A percentile compares a stretch with the other conserved stretches of the same genome.
These are phyloP conservation scores for Pipistrellus kuhlii DNA, from an alignment of 2,797 vertebrate genomes.

Conservation along the genomic window DNA sequence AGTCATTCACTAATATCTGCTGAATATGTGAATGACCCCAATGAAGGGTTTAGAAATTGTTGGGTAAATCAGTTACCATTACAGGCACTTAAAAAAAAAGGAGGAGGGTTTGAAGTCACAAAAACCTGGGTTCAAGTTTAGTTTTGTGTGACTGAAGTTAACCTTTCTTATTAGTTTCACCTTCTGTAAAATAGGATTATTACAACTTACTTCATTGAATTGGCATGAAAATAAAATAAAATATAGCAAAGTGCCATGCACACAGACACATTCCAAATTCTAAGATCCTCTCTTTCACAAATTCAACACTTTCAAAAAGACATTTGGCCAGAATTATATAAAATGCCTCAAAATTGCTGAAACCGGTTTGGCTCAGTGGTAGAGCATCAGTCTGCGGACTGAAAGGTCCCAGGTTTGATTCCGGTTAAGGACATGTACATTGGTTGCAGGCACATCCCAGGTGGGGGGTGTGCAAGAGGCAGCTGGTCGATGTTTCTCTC, in stretches of 20 bases:
- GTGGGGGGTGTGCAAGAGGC: too few relatives aligned
- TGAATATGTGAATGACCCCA: background rate
- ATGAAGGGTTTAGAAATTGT: background rate
- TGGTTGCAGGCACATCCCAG: too few relatives aligned
- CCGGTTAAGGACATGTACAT: too few relatives aligned
- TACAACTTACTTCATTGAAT: background rate
- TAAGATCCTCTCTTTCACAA: slow-evolving; percentile 29
- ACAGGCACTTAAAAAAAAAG: background rate
- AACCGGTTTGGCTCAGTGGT: too few relatives aligned
- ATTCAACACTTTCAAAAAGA: slow-evolving; percentile 42
- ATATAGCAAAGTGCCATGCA: background rate
- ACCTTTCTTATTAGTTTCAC: background rate
- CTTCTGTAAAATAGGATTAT: background rate
- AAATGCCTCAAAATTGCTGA: slow-evolving; percentile 11
- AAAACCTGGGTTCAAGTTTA: slow-evolving; percentile 9
- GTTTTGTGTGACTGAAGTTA: slow-evolving; percentile 10
- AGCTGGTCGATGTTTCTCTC: too few relatives aligned
- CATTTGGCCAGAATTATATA: slow-evolving; percentile 40
- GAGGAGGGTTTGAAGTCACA: background rate
- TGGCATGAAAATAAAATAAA: slow-evolving; percentile 26
- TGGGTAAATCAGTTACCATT: background rate
- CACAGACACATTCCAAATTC: background rate
- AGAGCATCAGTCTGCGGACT: too few relatives aligned
- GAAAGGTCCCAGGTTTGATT: too few relatives aligned
- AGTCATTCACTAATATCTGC: background rate